These are phyloP conservation scores for Pipra filicauda DNA, from an alignment of 2,113 vertebrate species.

Conservation along the genomic window DNA sequence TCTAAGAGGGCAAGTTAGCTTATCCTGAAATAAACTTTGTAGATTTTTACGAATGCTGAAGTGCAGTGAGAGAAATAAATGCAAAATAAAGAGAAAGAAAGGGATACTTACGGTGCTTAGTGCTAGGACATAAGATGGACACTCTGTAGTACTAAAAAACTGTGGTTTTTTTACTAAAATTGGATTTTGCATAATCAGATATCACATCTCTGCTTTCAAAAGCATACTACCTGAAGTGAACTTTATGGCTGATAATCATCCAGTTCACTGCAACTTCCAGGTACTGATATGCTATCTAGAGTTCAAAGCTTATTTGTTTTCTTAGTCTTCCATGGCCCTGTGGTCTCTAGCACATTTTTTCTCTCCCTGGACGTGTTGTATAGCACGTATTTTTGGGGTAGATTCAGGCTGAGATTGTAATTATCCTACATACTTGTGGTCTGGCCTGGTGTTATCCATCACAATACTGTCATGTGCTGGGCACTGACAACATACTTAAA, in stretches of 20 bases:
- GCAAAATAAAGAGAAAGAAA: neutral
- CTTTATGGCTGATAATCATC: neutral
- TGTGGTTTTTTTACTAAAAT: neutral
- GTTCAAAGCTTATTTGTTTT: conserved; percentile 17
- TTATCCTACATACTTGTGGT: conserved; percentile 43
- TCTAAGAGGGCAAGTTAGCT: neutral
- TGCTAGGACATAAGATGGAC: neutral
- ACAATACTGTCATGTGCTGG: conserved; percentile 14
- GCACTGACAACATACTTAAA: neutral
- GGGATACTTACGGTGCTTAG: neutral
- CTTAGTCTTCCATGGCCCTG: neutral
- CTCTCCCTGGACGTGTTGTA: neutral
- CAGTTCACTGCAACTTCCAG: neutral
- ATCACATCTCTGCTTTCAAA: neutral
- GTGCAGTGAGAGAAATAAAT: neutral
- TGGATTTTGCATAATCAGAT: neutral
- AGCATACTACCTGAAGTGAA: neutral
- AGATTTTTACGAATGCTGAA: neutral
- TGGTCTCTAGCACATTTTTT: conserved; percentile 10
- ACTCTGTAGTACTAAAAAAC: neutral
- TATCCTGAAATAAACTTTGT: neutral
- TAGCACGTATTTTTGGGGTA: conserved; percentile 13
- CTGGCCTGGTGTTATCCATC: conserved; percentile 27
- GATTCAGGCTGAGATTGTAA: neutral
- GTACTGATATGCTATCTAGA: neutral